phyloP scores from a whole-genome alignment of 2,797 vertebrate species.

The Mastacembelus armatus region DNA sequence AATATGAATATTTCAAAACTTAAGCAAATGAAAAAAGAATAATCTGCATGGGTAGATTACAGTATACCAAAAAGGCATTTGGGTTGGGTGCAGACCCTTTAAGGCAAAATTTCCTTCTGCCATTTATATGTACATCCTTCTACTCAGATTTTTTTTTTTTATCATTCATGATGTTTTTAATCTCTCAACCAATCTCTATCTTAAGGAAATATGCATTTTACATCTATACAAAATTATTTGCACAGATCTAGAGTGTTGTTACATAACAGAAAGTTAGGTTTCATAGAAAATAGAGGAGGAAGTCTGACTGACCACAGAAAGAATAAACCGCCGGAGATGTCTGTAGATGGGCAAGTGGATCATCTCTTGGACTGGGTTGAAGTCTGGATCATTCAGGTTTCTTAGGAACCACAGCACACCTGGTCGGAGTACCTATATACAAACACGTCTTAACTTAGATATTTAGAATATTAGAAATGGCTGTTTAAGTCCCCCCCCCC shows the following conservation, averaged over 20 bases:
- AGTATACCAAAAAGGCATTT: not conserved
- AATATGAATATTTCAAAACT: not conserved
- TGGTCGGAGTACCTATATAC: constrained; percentile 91
- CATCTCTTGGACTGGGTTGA: constrained; percentile 98
- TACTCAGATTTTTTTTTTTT: not conserved
- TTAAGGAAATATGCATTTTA: no score
- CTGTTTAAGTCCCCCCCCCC: not conserved
- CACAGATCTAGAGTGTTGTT: not conserved
- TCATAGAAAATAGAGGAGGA: not conserved
- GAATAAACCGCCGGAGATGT: constrained; percentile 95
- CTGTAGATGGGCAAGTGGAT: constrained; percentile 96
- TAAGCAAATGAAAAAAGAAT: not conserved
- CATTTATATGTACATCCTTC: not conserved
- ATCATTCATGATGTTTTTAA: not conserved
- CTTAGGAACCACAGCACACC: constrained; percentile 98
- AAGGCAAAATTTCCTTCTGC: not conserved
- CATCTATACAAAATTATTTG: no score
- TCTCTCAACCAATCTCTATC: no score
- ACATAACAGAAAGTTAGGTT: no score
- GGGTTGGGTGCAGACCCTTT: not conserved
- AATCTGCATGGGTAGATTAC: not conserved
- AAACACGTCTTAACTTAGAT: not conserved
- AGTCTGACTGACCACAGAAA: constrained; percentile 91
- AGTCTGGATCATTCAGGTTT: constrained; percentile 98
- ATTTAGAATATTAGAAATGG: not conserved